Evolutionary conservation across 2,888 invertebrate genomes (phyloP), one percentile per base, ranked within the genome.

Genomic region (Papilio gigon): DNA sequence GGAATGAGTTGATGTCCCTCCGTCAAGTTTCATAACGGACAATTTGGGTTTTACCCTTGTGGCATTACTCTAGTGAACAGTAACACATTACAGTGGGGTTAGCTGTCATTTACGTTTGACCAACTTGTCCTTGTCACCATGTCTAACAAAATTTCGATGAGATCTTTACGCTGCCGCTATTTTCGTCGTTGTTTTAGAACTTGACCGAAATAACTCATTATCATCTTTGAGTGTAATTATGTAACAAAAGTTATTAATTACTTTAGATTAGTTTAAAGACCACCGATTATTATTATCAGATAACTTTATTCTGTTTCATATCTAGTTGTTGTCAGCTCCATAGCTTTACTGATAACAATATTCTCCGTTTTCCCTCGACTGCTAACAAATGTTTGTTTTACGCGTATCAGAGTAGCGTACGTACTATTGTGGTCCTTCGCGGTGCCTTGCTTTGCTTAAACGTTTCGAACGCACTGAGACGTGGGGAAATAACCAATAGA

Each of bases 331-430:
- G 37, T 9, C 8, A 17, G 25, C 53, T 25, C 14, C 3, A 25
- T 53, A 30, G 4, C 30, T 56, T 30, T 8, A 53, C 53, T 56
- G 53, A 56, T 56, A 56, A 56, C 9, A 42, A 42, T 42, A 11
- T 17, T 50, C 14, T 50, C 27, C 14, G 27, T 50, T 27, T 27
- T 27, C 27, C 27, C 20, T 27, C 8, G 25, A 47, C 22, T 14
- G 40, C 47, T 27, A n/a, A 27, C 14, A 17, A 27, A 53, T 9
- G 53, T 56, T 11, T 25, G 25, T 50, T 27, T 53, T 53, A 56
- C 17, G 53, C 17, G 17, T 56, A 30, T 56, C n/a, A 11, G 30
- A 50, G 50, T 50, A 9, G 4, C 2, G n/a, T 17, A 42, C 17
- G 40, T n/a, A 40, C n/a, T n/a, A n/a, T n/a, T n/a, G n/a, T n/a